Conservation (phyloP, 1,140 invertebrate species). For the Formica exsecta region DNA sequence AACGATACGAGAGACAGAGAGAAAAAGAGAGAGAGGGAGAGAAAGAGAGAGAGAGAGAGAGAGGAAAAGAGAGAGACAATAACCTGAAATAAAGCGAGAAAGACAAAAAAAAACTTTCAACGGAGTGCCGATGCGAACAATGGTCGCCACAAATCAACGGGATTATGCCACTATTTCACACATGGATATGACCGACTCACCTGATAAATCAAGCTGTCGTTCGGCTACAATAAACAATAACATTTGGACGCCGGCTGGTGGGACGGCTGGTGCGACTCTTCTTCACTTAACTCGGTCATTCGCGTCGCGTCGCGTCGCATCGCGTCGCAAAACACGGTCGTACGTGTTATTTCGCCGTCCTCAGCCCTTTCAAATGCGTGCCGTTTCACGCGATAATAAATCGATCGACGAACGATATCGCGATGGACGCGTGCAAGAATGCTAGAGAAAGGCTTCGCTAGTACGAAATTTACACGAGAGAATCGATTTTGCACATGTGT, state of each 20-base stretch:
- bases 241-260: slow-evolving; percentile 79
- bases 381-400: slow-evolving; percentile 74
- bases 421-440: slow-evolving; percentile 66
- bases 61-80: slow-evolving; percentile 67
- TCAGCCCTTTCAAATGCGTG: slow-evolving; percentile 66
- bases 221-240: slow-evolving; percentile 84
- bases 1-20: slow-evolving; percentile 48
- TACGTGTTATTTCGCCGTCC: slow-evolving; percentile 73
- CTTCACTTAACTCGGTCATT: slow-evolving; percentile 79
- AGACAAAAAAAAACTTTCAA: slow-evolving; percentile 71
- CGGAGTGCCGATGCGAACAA: slow-evolving; percentile 83
- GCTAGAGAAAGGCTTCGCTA: slow-evolving; percentile 22
- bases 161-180: slow-evolving; percentile 86
- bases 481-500: slow-evolving; percentile 15
- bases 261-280: slow-evolving; percentile 78
- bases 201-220: slow-evolving; percentile 85
- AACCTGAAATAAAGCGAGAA: slow-evolving; percentile 70
- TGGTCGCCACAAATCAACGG: slow-evolving; percentile 85
- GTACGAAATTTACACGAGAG: slow-evolving; percentile 9
- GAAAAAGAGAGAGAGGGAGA: slow-evolving; percentile 7
- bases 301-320: slow-evolving; percentile 68
- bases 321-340: slow-evolving; percentile 52
- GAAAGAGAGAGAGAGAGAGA: background rate
- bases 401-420: slow-evolving; percentile 68
- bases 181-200: slow-evolving; percentile 79